Evolutionary conservation across 2,797 vertebrate species (phyloP), one percentile per base, ranked within the genome.

Genomic region (Paedocypris micromegethes): DNA sequence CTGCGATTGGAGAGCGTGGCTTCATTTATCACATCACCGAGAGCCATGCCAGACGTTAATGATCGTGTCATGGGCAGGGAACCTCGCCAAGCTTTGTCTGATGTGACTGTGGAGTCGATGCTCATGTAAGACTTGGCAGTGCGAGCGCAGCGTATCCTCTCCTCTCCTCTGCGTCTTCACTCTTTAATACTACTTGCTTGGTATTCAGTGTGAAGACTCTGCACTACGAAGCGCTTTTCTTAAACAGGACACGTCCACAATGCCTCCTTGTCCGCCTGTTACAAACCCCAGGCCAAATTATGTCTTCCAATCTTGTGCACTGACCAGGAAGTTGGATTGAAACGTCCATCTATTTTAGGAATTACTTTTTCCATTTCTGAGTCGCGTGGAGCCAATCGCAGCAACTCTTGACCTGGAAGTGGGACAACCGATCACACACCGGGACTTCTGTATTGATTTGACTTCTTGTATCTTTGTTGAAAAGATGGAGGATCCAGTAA

Each of bases 111-210:
- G 64, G 70, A 62, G 45, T 60, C 38, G 64, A 64, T 78, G 66
- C 61, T 71, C 64, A 52, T 53, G 53, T 52, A 55, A 50, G 5
- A 57, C 63, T 70, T 61, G 73, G 55, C 66, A 69, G 52, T 37
- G 58, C 63, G 68, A 70, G 54, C 23, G 4, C 72, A 53, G 58
- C 57, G 6, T 56, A 45, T 58, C 64, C 9, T 67, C 51, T 52
- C 68, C 56, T 66, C 65, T 52, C 53, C 66, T 48, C 56, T 66
- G 9, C 53, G n/a, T n/a, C n/a, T n/a, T n/a, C n/a, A n/a, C n/a
- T 6, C 68, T 68, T 72, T 72, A 72, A 74, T 78, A 4, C 52
- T 59, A 64, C 43, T 48, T 9, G 71, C 72, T 78, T 78, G 72
- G 71, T 74, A 78, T 78, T 58, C 72, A 64, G 66, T 47, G 69